Base-by-base conservation (phyloP, 2,797 vertebrate species). In the Sebastes vulpes region DNA sequence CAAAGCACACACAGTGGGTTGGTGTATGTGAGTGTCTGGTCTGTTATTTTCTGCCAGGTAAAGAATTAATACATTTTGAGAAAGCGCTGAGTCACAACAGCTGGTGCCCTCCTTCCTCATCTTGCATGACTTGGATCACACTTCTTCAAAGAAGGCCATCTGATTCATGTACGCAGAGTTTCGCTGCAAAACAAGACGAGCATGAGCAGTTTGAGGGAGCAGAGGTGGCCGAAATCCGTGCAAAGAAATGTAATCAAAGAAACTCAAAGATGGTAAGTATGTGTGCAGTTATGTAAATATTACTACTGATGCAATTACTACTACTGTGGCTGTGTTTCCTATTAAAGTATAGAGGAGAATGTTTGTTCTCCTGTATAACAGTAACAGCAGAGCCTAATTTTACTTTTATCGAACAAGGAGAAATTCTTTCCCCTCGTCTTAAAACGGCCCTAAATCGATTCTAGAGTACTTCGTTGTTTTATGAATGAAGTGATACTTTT, bases 101-200 rank as follows among this genome's bases (percentile, higher is more conserved):
- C 61, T 14, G 35, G 35, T 46, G 75, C 26, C 77, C 53, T 52
- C 69, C 57, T 56, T 65, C 66, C 42, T 89, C 60, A 4, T 82
- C 70, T 23, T 71, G 66, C 52, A 38, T 61, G 28, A 50, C 12
- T 0, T 0, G n/a, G 42, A 59, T 97, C 94, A 97, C 85, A 97
- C 96, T 85, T 97, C 96, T 90, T 97, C 96, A 69, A 96, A 96
- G 90, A 83, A 97, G 68, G 95, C 95, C 96, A 96, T 96, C 88
- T 97, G 96, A 91, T 95, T 93, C 96, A 96, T 96, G 91, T 96
- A 96, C 2, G 96, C 95, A 3, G 96, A 96, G 89, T 97, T 97
- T 65, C 96, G 92, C 96, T 97, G 93, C 31, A 94, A 92, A 71
- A 85, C 61, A 85, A 64, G 48, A 85, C 5, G 61, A 26, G 23